Evolutionary conservation across 2,888 invertebrate species (phyloP).

Genomic region (Campopleginae sp.): DNA sequence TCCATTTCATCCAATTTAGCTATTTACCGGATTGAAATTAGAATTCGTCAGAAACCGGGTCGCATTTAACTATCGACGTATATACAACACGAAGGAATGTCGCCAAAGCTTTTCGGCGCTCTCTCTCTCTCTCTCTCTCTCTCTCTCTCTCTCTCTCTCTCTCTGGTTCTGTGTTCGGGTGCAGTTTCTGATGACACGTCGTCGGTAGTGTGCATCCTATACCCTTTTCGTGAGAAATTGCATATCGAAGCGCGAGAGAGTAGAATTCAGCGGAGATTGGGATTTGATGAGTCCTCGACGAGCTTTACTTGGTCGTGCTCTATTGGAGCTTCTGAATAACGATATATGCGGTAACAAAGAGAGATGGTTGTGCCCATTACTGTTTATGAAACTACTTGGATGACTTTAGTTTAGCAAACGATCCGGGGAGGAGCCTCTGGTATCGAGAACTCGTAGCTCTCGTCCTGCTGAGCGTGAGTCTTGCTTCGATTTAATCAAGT

Average conservation of each 20-base stretch:
- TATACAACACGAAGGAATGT: constrained; percentile 10
- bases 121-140: constrained; percentile 8
- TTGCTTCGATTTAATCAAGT: constrained; percentile 16
- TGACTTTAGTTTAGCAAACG: constrained; percentile 8
- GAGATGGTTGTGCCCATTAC: background rate
- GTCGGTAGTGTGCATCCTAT: constrained; percentile 21
- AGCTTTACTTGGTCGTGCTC: constrained; percentile 29
- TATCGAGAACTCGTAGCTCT: background rate
- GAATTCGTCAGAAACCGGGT: constrained; percentile 67
- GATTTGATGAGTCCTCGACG: constrained; percentile 65
- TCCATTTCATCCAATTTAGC: constrained; percentile 70
- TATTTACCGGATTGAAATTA: constrained; percentile 73
- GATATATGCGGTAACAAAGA: constrained; percentile 28
- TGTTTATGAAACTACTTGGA: constrained; percentile 34
- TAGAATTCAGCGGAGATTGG: constrained; percentile 66
- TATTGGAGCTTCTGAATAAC: constrained; percentile 23
- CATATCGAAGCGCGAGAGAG: constrained; percentile 61
- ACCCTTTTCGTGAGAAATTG: constrained; percentile 44
- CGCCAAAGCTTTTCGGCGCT: constrained; percentile 8
- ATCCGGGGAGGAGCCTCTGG: background rate
- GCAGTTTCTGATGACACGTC: constrained; percentile 34
- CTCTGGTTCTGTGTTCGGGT: background rate
- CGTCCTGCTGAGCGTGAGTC: background rate
- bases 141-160: constrained; percentile 14
- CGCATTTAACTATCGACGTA: constrained; percentile 66